phyloP scores from a whole-genome alignment of 37 sponge, comb jelly and placozoan species.

The Halisarca cf. caerulea region DNA sequence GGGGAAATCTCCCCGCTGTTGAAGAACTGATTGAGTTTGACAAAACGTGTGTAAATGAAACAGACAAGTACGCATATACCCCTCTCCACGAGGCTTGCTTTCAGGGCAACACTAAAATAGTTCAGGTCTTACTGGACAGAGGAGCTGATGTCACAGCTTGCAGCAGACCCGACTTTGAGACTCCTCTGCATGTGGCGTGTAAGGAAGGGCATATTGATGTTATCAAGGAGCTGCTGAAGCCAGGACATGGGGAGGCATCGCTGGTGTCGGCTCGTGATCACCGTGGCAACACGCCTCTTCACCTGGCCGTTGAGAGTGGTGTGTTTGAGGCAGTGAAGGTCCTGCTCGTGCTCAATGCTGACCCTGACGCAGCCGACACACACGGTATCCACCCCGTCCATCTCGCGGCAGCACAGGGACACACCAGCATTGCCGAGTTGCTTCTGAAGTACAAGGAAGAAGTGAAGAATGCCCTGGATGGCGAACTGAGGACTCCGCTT shows the following conservation, averaged over 20 bases:
- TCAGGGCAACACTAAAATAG: conserved; percentile 53
- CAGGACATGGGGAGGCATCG: not conserved
- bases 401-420: conserved; percentile 83
- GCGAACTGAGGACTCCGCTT: conserved; percentile 65
- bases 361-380: conserved; percentile 38
- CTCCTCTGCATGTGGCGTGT: conserved; percentile 78
- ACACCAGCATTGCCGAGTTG: conserved; percentile 52
- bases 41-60: not conserved
- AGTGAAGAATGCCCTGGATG: conserved; percentile 33
- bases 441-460: conserved; percentile 41
- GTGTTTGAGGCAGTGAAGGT: conserved; percentile 62
- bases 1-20: conserved; percentile 71
- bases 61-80: conserved; percentile 70
- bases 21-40: conserved; percentile 36
- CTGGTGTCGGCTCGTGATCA: conserved; percentile 48
- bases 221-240: conserved; percentile 54
- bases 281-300: conserved; percentile 72
- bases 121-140: conserved; percentile 59
- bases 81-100: conserved; percentile 87
- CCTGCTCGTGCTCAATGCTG: conserved; percentile 50
- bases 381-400: conserved; percentile 74
- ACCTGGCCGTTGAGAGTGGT: conserved; percentile 82
- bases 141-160: not conserved
- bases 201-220: conserved; percentile 73
- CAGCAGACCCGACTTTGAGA: conserved; percentile 52